Conservation (phyloP, 2,888 invertebrate species). For the Xestia sexstrigata region DNA sequence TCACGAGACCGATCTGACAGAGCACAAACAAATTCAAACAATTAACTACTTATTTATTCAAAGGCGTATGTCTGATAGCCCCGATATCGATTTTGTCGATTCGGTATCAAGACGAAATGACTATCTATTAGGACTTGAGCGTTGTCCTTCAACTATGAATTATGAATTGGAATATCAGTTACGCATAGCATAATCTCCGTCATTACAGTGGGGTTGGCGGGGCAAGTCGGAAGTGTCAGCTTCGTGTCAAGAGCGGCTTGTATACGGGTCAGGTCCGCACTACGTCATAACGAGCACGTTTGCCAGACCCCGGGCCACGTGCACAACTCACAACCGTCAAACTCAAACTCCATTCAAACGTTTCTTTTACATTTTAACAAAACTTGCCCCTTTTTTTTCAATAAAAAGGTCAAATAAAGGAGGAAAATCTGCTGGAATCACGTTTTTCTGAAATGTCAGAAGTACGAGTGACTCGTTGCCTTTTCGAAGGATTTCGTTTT, state of each 20-base stretch:
- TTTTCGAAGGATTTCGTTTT: conserved; percentile 42
- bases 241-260: conserved; percentile 53
- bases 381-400: conserved; percentile 29
- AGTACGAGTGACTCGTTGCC: conserved; percentile 29
- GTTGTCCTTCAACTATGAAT: conserved; percentile 26
- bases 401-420: conserved; percentile 39
- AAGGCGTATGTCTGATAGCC: conserved; percentile 1
- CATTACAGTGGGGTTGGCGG: conserved; percentile 49
- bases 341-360: conserved; percentile 47
- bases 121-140: conserved; percentile 25
- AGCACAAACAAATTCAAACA: conserved; percentile 24
- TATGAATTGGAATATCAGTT: conserved; percentile 44
- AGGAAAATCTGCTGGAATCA: conserved; percentile 50
- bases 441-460: conserved; percentile 44
- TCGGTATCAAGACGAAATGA: conserved; percentile 25
- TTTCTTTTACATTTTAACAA: conserved; percentile 41
- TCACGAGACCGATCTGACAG: conserved; percentile 16
- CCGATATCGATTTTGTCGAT: conserved; percentile 47
- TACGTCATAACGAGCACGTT: conserved; percentile 63
- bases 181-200: conserved; percentile 38
- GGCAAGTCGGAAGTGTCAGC: conserved; percentile 53
- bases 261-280: conserved; percentile 57
- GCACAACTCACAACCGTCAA: conserved; percentile 35
- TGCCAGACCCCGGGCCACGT: conserved; percentile 49
- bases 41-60: conserved; percentile 42